Conservation (phyloP, 2,113 vertebrate genomes). For the Conger conger region DNA sequence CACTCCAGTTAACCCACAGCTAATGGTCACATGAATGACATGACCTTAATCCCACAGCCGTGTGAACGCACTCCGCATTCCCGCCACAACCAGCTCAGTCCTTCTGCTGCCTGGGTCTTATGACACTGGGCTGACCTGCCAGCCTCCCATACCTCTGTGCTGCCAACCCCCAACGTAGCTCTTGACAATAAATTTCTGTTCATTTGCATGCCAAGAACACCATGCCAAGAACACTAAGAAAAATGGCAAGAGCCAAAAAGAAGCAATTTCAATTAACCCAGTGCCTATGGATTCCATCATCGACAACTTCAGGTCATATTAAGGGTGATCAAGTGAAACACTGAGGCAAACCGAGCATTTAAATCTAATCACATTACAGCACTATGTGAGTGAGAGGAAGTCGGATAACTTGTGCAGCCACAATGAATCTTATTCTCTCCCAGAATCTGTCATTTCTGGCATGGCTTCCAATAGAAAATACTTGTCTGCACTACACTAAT, state of each 20-base stretch:
- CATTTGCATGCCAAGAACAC: background rate
- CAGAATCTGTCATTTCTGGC: background rate
- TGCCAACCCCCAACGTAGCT: background rate
- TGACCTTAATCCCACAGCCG: too few species aligned
- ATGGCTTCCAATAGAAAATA: background rate
- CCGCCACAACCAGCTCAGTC: too few species aligned
- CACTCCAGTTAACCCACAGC: too few species aligned
- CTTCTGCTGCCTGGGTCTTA: too few species aligned
- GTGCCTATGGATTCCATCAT: constrained; percentile 2
- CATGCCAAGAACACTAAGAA: background rate
- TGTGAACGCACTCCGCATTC: too few species aligned
- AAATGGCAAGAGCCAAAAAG: background rate
- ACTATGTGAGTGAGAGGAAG: background rate
- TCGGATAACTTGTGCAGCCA: background rate
- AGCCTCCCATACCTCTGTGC: too few species aligned
- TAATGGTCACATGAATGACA: too few species aligned
- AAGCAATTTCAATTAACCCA: background rate
- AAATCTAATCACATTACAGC: constrained; percentile 9
- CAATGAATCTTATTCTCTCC: background rate
- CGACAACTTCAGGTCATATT: background rate
- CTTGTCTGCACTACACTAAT: background rate
- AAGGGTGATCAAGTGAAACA: background rate
- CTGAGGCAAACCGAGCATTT: background rate
- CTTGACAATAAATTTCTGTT: background rate
- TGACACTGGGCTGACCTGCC: too few species aligned